Evolutionary conservation across 2,888 invertebrate species (phyloP).

Genomic region (Poecilus cupreus): DNA sequence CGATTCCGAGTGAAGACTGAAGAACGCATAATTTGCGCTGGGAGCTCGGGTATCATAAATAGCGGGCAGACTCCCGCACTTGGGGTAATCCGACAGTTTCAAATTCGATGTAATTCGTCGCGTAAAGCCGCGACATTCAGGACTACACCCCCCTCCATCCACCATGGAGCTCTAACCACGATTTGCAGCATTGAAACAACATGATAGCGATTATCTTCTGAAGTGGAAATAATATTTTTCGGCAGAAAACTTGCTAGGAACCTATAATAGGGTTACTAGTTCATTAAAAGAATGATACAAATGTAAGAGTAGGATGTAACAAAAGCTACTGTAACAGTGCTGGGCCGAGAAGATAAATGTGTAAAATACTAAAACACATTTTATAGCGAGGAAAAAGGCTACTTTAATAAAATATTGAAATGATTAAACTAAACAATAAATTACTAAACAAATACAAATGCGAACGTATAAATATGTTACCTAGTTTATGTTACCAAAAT

Average conservation of each 20-base stretch:
- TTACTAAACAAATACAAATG: too few relatives aligned
- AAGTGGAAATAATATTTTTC: conserved; percentile 17
- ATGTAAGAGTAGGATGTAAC: too few relatives aligned
- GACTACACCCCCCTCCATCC: background rate
- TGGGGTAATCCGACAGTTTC: conserved; percentile 53
- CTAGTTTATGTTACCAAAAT: too few relatives aligned
- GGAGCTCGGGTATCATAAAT: conserved; percentile 44
- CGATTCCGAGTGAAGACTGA: background rate
- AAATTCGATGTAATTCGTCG: conserved; percentile 54
- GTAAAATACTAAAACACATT: too few relatives aligned
- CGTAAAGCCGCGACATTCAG: conserved; percentile 15
- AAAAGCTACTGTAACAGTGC: too few relatives aligned
- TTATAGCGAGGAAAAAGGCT: too few relatives aligned
- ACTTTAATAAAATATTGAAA: too few relatives aligned
- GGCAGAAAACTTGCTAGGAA: background rate
- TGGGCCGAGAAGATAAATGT: too few relatives aligned
- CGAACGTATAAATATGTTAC: too few relatives aligned
- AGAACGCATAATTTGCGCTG: conserved; percentile 17
- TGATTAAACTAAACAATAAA: too few relatives aligned
- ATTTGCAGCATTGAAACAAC: conserved; percentile 22
- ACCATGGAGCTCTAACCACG: background rate
- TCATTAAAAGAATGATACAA: background rate
- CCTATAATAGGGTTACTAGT: background rate
- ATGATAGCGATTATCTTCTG: conserved; percentile 20
- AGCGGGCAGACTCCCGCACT: conserved; percentile 5